Base-by-base conservation (phyloP, 2,113 vertebrate genomes). In the Ciconia maguari region DNA sequence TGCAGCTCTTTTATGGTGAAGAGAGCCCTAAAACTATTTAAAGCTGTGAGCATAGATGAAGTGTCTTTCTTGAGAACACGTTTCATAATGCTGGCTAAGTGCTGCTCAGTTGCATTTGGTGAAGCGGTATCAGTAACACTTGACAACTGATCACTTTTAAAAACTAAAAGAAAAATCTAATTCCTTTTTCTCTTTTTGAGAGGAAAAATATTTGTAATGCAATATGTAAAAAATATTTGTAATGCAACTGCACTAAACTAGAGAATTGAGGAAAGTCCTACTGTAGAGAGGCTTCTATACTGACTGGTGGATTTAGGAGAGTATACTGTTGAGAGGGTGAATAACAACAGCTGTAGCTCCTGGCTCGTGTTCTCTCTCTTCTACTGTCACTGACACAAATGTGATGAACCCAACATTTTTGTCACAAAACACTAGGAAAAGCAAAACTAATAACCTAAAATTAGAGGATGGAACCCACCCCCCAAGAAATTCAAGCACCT, bases 51-150 rank as follows among this genome's bases (percentile, higher is more conserved):
- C 52, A 42, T 77, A 65, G 38, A 75, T 96, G 91, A 97, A 97
- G 85, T 86, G 32, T 64, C 87, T 96, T 94, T 93, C 94, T 82
- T 89, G 82, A 93, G 95, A 95, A 79, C 60, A 87, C 1, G 6
- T 96, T 97, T 94, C 93, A 69, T 89, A 94, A 95, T 87, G 90
- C 88, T 89, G 75, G 77, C 54, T 96, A 97, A 97, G 92, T 93
- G 94, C 79, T 48, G 48, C 94, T 97, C 91, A 87, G 90, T 93
- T 94, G 87, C 72, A 24, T 97, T 96, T 93, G 87, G 74, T 96
- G 88, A 87, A 93, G 93, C 3, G 1, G 71, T 90, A 97, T 74
- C 75, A 80, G 92, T 57, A 91, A 64, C 90, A 94, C 88, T 96
- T 68, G 58, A 95, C 91, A 93, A 58, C 69, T 96, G 92, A 96